Evolutionary conservation across 2,888 invertebrate genomes (phyloP).

Genomic region (Dynastes maya): DNA sequence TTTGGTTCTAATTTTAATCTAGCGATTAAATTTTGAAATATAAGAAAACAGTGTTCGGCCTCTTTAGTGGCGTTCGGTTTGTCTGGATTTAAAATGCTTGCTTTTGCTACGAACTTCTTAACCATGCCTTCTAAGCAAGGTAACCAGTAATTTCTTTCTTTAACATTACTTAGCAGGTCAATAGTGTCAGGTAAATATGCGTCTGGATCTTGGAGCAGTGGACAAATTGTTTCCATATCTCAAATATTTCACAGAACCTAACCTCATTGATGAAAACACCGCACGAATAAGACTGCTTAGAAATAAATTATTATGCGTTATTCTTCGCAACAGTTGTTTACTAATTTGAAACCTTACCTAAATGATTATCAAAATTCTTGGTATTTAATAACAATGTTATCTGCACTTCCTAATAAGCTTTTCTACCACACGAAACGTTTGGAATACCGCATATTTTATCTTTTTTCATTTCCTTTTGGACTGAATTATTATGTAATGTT

Average conservation of each 20-base stretch:
- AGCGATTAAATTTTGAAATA: conserved; percentile 86
- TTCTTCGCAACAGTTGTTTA: conserved; percentile 18
- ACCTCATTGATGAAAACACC: conserved; percentile 54
- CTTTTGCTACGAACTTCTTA: conserved; percentile 88
- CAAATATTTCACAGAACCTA: conserved; percentile 47
- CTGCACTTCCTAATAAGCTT: conserved; percentile 15
- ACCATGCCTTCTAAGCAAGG: conserved; percentile 90
- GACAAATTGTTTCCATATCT: conserved; percentile 73
- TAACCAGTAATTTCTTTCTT: conserved; percentile 94
- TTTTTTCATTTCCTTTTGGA: conserved; percentile 29
- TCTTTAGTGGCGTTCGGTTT: conserved; percentile 84
- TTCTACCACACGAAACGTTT: conserved; percentile 21
- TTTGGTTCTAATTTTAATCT: conserved; percentile 85
- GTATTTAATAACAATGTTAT: conserved; percentile 34
- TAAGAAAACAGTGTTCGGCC: conserved; percentile 86
- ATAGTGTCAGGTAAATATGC: conserved; percentile 94
- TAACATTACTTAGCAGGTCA: conserved; percentile 87
- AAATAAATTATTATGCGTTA: conserved; percentile 6
- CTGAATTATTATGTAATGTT: conserved; percentile 33
- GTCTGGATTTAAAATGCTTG: conserved; percentile 84
- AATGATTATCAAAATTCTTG: conserved; percentile 38
- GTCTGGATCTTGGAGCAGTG: conserved; percentile 83
- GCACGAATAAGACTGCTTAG: conserved; percentile 28
- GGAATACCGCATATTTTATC: conserved; percentile 34
- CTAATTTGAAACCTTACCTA: conserved; percentile 42